Conservation (phyloP, 2,888 invertebrate species). For the Andrena haemorrhoa region DNA sequence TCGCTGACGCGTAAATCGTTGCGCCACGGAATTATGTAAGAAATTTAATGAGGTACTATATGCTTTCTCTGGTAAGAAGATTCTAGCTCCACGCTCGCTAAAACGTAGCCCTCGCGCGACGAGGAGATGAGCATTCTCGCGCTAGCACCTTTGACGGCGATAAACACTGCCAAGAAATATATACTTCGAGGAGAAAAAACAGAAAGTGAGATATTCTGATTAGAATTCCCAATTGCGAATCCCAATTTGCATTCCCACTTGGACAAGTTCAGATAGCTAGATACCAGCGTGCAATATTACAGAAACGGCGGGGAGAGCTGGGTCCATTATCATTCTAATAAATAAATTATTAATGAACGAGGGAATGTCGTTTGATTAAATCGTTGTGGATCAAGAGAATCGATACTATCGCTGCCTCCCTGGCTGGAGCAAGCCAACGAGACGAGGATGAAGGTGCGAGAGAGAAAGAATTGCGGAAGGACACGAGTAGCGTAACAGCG, state of each 20-base stretch:
- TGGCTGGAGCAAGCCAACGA: neutral
- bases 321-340: neutral
- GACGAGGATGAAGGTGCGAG: slow-evolving; percentile 32
- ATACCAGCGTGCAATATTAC: neutral
- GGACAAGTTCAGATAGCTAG: no score
- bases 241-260: no score
- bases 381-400: neutral
- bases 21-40: slow-evolving; percentile 18
- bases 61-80: neutral
- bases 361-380: neutral
- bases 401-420: neutral
- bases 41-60: slow-evolving; percentile 8
- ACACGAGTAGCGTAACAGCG: slow-evolving; percentile 73
- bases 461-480: slow-evolving; percentile 73
- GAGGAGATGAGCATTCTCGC: no score
- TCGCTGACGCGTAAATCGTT: slow-evolving; percentile 4
- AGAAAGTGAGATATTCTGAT: no score
- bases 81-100: neutral
- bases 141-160: no score
- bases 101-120: neutral
- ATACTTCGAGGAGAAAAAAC: no score
- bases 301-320: neutral
- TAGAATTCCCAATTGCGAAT: no score
- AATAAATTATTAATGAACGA: neutral
- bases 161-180: no score